Evolutionary conservation across 2,113 vertebrate genomes (phyloP).

Genomic region (Pelecanus crispus): DNA sequence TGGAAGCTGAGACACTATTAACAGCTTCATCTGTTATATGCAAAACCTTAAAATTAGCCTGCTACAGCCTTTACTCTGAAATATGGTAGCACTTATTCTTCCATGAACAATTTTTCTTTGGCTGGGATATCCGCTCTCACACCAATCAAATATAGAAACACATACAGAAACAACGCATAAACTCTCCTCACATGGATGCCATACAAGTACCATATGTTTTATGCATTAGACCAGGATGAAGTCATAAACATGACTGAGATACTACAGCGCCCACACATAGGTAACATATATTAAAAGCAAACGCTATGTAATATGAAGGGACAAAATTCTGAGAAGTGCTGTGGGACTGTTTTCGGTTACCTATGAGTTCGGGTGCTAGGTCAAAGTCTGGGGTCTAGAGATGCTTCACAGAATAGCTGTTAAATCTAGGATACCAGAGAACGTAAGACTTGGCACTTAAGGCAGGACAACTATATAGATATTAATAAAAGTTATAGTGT

Average conservation of each 20-base stretch:
- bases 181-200: neutral
- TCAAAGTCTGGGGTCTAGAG: neutral
- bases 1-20: neutral
- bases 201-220: neutral
- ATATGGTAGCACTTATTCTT: neutral
- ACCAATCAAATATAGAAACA: neutral
- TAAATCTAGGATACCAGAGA: neutral
- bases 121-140: neutral
- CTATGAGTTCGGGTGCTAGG: neutral
- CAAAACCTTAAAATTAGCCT: neutral
- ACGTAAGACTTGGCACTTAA: neutral
- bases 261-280: neutral
- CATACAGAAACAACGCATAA: neutral
- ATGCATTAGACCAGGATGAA: neutral
- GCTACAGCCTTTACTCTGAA: neutral
- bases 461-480: neutral
- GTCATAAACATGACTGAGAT: neutral
- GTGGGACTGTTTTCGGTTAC: neutral
- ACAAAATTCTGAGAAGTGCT: neutral
- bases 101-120: neutral
- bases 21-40: neutral
- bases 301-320: neutral
- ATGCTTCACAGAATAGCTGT: neutral
- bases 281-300: neutral
- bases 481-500: neutral